These are phyloP conservation scores for Xylota sylvarum DNA, from an alignment of 2,888 invertebrate genomes.

Conservation along the genomic window DNA sequence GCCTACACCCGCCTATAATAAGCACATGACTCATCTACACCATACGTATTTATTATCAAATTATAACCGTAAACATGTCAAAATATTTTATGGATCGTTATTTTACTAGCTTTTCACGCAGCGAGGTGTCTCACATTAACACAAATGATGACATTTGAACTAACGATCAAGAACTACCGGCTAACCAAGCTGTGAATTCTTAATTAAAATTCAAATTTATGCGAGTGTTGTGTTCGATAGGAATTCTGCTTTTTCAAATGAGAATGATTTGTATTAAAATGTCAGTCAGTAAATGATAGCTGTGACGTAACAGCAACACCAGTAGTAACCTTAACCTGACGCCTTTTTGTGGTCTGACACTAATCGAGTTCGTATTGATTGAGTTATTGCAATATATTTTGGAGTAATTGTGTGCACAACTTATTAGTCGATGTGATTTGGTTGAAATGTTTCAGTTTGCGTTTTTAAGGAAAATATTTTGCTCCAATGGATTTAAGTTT, in stretches of 20 bases:
- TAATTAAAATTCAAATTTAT: slow-evolving; percentile 13
- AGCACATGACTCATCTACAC: too few relatives aligned
- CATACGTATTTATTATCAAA: background rate
- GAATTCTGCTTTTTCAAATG: background rate
- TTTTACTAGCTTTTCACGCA: background rate
- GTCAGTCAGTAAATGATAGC: background rate
- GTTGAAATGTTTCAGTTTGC: too few relatives aligned
- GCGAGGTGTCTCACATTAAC: background rate
- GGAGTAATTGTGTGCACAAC: background rate
- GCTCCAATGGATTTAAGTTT: too few relatives aligned
- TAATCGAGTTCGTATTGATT: background rate
- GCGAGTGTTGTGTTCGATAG: background rate
- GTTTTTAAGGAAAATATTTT: too few relatives aligned
- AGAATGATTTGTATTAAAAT: background rate
- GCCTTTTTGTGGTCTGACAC: background rate
- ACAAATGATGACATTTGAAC: slow-evolving; percentile 15
- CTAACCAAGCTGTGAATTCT: background rate
- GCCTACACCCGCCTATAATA: too few relatives aligned
- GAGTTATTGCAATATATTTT: slow-evolving; percentile 19
- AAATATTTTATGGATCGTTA: background rate
- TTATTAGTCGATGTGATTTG: background rate
- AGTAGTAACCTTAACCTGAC: background rate
- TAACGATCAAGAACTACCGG: background rate
- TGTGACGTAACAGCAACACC: background rate
- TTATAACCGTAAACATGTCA: slow-evolving; percentile 3